phyloP scores from a whole-genome alignment of 2,113 vertebrate genomes.

The Miniopterus natalensis region DNA sequence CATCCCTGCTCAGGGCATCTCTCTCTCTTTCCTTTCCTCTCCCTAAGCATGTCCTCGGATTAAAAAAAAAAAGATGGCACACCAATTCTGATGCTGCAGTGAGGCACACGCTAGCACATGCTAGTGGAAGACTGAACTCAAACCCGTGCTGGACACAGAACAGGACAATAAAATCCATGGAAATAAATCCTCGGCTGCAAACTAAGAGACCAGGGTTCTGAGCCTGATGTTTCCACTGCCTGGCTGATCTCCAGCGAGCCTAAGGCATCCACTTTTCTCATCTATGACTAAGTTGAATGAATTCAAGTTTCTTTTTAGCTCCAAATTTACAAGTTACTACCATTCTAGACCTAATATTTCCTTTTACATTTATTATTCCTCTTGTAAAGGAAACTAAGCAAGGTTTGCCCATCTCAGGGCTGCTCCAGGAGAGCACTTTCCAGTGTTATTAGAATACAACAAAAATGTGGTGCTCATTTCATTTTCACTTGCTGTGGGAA shows the following conservation, averaged over 20 bases:
- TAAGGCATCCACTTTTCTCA: not conserved
- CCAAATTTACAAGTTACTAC: not conserved
- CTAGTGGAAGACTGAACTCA: not conserved
- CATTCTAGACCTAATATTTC: not conserved
- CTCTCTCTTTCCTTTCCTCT: no score
- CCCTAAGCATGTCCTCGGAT: no score
- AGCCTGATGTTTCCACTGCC: not conserved
- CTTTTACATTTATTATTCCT: constrained; percentile 25
- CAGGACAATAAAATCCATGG: not conserved
- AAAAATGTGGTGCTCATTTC: constrained; percentile 80
- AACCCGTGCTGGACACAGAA: not conserved
- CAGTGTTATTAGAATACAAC: constrained; percentile 28
- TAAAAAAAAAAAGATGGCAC: not conserved
- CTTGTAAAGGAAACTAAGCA: not conserved
- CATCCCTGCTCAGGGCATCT: no score
- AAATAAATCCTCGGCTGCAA: not conserved
- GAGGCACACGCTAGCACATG: not conserved
- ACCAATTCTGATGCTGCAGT: not conserved
- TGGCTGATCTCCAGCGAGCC: not conserved
- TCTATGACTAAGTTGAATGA: not conserved
- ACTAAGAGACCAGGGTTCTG: not conserved
- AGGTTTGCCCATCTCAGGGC: not conserved
- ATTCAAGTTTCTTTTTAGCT: not conserved
- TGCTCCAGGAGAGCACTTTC: constrained; percentile 74
- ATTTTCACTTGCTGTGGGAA: constrained; percentile 76